Base-by-base conservation (phyloP, 2,113 vertebrate species). In the Pristiophorus japonicus region DNA sequence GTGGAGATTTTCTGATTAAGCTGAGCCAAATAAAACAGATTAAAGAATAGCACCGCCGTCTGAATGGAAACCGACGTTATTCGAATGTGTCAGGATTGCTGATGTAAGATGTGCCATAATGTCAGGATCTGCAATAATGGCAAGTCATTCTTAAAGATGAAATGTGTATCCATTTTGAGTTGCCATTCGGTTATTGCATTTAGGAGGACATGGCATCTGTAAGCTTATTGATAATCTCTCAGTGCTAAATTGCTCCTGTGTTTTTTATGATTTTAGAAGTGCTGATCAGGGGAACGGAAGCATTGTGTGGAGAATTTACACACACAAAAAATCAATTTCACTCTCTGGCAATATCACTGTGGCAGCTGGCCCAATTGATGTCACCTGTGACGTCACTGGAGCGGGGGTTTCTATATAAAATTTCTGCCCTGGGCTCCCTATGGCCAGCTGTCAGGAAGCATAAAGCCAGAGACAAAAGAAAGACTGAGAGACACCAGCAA, bases 401-500 rank as follows among this genome's bases (percentile, higher is more conserved):
- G 11, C 11, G 20, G 24, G 24, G 63, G 42, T 47, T 73, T 94
- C 65, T 42, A 94, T 70, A 51, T 94, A 47, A 94, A 73, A 94
- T 70, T 14, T 18, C 66, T 67, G 38, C 66, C 30, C 14, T 11
- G 27, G 93, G 93, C 45, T 51, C 14, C 42, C 93, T 51, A 2
- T 34, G 27, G 12, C 45, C 93, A 94, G 22, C 93, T 94, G 66
- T 94, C 66, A 70, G 3, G 66, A 47, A 70, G 93, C 7, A 51
- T 70, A 70, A 47, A 70, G 22, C 42, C 42, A 30, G 59, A 30
- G 38, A 27, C 38, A 94, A 10, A 70, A 7, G 93, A 70, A 70
- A 47, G 62, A 94, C 62, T 27, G 92, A 94, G 92, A 94, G 93
- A 7, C 42, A 51, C 42, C 66, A 94, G 66, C 93, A 34, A 38